Base-by-base conservation (phyloP, 2,797 vertebrate species). In the Lithobates pipiens region DNA sequence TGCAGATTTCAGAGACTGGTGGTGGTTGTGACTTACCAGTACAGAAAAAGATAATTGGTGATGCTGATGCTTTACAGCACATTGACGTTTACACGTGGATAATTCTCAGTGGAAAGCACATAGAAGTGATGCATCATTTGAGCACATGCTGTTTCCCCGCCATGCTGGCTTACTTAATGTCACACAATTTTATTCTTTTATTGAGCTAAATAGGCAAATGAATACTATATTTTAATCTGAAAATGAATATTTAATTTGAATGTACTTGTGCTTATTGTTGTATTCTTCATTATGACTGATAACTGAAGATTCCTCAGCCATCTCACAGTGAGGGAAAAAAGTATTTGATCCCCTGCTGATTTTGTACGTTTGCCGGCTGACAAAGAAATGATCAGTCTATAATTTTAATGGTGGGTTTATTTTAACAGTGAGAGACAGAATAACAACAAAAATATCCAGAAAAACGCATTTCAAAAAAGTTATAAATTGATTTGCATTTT, bases 171-270 rank as follows among this genome's bases (percentile, higher is more conserved):
- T 76, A 11, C 18, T 61, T 76, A 57, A 61, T 57, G 54, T 61
- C 27, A 32, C 50, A 57, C 50, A 36, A 57, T 76, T 76, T 76
- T 9, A 16, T 15, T 29, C 27, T 76, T 3, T 76, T 25, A 73
- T 73, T n/a, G 36, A 44, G 8, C 2, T 18, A 61, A 36, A 21
- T 61, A 61, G 18, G 18, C 75, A 76, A 34, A 61, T 76, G 16
- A 57, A 76, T 61, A 10, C 75, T 34, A 57, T 34, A 32, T 39
- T 18, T 76, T 25, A 3, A 18, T 29, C 8, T 76, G 50, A 34
- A 61, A 63, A 61, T 76, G 3, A 76, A 76, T 76, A 76, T 76
- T 76, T 76, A 76, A 76, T 61, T 42, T 73, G 4, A 44, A 25
- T 44, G 36, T 42, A 15, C 23, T 73, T 73, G 21, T 73, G n/a